phyloP scores from a whole-genome alignment of 1,140 invertebrate species.

The Grapholita molesta region DNA sequence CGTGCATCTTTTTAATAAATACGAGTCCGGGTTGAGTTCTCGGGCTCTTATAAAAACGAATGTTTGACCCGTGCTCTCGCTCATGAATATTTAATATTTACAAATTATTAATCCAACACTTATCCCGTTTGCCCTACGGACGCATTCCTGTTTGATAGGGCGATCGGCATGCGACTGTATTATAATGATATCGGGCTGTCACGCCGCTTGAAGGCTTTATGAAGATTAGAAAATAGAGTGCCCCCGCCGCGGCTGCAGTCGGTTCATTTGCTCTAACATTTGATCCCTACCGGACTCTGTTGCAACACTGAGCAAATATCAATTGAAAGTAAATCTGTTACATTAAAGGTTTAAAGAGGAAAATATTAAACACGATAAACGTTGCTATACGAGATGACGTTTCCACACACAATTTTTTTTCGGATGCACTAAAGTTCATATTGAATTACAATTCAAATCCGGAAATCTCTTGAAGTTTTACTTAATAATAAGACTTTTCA shows the following conservation, averaged over 20 bases:
- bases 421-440: too few relatives aligned
- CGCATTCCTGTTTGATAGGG: constrained; percentile 50
- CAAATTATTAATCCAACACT: constrained; percentile 73
- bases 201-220: constrained; percentile 58
- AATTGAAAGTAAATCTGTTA: too few relatives aligned
- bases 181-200: constrained; percentile 51
- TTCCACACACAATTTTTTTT: too few relatives aligned
- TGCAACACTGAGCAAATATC: background rate
- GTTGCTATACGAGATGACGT: too few relatives aligned
- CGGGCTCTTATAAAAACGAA: constrained; percentile 56
- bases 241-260: constrained; percentile 25
- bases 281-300: background rate
- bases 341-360: too few relatives aligned
- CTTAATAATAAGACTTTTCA: too few relatives aligned
- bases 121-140: constrained; percentile 39
- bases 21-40: constrained; percentile 53
- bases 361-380: too few relatives aligned
- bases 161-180: constrained; percentile 29
- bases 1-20: constrained; percentile 64
- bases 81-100: constrained; percentile 76
- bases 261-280: background rate
- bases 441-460: too few relatives aligned
- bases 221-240: constrained; percentile 66
- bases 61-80: constrained; percentile 57
- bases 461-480: too few relatives aligned